Conservation (phyloP, 2,113 vertebrate species). For the Condylura cristata region DNA sequence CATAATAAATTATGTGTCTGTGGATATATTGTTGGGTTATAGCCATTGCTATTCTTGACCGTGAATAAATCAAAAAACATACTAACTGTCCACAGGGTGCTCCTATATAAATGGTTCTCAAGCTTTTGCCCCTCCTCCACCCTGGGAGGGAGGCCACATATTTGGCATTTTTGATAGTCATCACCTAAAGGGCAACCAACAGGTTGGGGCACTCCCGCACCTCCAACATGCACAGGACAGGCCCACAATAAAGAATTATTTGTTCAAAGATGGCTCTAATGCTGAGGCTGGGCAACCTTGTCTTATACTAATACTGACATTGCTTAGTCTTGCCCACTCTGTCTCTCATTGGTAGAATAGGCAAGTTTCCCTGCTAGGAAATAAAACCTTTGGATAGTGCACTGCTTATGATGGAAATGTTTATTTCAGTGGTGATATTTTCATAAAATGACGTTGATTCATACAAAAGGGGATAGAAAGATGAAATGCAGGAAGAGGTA, state of each 20-base stretch:
- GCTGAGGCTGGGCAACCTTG: background rate
- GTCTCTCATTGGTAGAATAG: background rate
- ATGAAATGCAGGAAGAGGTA: background rate
- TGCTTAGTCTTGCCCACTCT: background rate
- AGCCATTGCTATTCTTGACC: background rate
- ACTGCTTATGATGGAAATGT: background rate
- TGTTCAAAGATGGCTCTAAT: background rate
- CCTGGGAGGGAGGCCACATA: too few relatives aligned
- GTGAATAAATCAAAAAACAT: constrained; percentile 21
- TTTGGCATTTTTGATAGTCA: background rate
- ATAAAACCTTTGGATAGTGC: background rate
- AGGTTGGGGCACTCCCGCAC: background rate
- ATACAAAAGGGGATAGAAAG: background rate
- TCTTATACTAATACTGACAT: background rate
- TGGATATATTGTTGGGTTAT: background rate
- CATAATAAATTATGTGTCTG: background rate
- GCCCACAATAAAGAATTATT: background rate
- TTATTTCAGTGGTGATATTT: constrained; percentile 42
- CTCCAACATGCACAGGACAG: background rate
- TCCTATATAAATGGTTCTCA: background rate
- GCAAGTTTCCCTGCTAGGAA: background rate
- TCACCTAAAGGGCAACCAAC: background rate
- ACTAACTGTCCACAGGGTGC: background rate
- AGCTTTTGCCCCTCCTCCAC: background rate
- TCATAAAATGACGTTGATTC: background rate